Evolutionary conservation across 2,797 vertebrate genomes (phyloP).

Genomic region (Spheniscus humboldti): DNA sequence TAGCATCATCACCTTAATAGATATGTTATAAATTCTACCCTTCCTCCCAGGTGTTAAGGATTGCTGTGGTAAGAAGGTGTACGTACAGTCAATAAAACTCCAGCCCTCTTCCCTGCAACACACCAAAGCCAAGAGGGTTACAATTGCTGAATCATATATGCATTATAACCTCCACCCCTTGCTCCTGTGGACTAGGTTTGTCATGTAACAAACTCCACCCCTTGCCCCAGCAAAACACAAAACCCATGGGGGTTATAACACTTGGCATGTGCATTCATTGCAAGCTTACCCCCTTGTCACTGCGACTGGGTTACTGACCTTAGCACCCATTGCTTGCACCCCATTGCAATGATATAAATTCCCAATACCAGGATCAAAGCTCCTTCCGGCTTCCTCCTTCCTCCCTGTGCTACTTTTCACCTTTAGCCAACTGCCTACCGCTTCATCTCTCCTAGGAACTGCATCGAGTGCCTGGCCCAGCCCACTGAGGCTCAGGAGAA

Average conservation of each 20-base stretch:
- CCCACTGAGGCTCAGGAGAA: conserved; percentile 71
- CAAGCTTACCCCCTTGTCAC: accelerated
- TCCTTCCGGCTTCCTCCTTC: background rate
- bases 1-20: background rate
- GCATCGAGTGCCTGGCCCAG: conserved; percentile 72
- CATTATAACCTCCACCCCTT: background rate
- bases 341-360: background rate
- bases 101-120: background rate
- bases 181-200: background rate
- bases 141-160: background rate
- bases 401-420: background rate
- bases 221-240: background rate
- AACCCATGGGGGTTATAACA: accelerated
- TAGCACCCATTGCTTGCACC: background rate
- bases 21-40: background rate
- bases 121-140: background rate
- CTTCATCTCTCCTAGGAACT: conserved; percentile 65
- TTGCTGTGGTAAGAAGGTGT: background rate
- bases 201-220: background rate
- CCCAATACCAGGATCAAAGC: background rate
- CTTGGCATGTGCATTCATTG: background rate
- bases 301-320: background rate
- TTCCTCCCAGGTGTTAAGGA: background rate
- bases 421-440: background rate
- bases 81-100: background rate